phyloP scores from a whole-genome alignment of 2,113 vertebrate species.

The Holacanthus passer region DNA sequence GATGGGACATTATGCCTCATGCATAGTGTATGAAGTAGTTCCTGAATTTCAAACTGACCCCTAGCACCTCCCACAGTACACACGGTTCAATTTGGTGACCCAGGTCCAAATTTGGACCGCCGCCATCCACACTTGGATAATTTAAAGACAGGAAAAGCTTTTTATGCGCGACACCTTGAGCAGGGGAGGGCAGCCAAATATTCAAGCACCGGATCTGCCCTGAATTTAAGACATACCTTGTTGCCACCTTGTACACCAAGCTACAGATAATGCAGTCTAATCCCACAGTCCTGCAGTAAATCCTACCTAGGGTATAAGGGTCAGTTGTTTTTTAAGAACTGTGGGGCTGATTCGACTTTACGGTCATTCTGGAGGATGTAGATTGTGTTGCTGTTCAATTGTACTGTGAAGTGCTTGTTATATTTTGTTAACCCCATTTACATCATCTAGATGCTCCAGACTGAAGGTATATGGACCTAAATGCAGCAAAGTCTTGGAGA shows the following conservation, averaged over 20 bases:
- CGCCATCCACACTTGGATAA: slow-evolving; percentile 68
- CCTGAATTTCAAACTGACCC: slow-evolving; percentile 72
- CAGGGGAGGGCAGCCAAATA: slow-evolving; percentile 56
- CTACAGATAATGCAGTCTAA: slow-evolving; percentile 17
- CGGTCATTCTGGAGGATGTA: neutral
- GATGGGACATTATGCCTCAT: slow-evolving; percentile 67
- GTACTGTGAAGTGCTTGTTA: neutral
- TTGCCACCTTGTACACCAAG: slow-evolving; percentile 39
- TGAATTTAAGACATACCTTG: slow-evolving; percentile 24
- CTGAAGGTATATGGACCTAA: neutral
- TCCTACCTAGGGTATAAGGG: neutral
- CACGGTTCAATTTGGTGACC: slow-evolving; percentile 55
- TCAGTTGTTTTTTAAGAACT: neutral
- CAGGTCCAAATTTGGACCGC: slow-evolving; percentile 59
- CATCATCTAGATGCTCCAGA: neutral
- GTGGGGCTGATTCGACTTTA: slow-evolving; percentile 3
- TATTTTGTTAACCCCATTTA: neutral
- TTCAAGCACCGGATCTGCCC: slow-evolving; percentile 56
- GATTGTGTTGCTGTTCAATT: neutral
- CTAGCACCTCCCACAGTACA: slow-evolving; percentile 58
- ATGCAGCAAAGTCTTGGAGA: neutral
- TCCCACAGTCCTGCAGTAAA: slow-evolving; percentile 2
- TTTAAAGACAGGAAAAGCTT: slow-evolving; percentile 66
- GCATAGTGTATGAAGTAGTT: slow-evolving; percentile 69
- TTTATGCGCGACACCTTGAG: slow-evolving; percentile 61